Evolutionary conservation across 1,140 invertebrate genomes (phyloP), one percentile per base, ranked within the genome.

Genomic region (Metaphire vulgaris): DNA sequence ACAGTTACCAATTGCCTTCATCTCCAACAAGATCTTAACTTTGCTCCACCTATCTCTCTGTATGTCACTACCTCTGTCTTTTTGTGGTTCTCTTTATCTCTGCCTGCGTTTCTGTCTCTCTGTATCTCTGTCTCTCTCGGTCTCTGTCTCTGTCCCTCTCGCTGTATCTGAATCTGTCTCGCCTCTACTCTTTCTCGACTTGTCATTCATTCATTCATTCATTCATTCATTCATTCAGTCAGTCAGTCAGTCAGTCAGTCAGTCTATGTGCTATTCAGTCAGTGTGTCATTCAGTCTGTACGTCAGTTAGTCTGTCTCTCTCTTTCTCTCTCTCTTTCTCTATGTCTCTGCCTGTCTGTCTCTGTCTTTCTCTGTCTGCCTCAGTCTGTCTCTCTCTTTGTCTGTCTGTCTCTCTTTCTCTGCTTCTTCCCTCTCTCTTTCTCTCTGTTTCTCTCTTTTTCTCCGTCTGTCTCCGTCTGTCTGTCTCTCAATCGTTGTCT

Each of bases 291-390:
- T 56, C 41, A 56, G 21, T 56, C 41, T 56, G 21, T 56, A 21
- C 41, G 6, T 12, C 21, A 6, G 6, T 56, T 56, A 6, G 41
- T 56, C 41, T 21, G 21, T 56, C 41, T 56, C 41, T 56, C 41
- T 56, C 41, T 21, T 56, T 56, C 41, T n/a, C 69, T 70, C 69
- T 6, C 1, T 70, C 69, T 70, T 30, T 70, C 69, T 70, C 1
- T 67, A 21, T 70, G n/a, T 70, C 69, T 70, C 2, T 70, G n/a
- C 31, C 69, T 70, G n/a, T 70, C 2, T 70, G n/a, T 70, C 69
- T 70, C 69, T 70, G 1, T 69, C 72, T 74, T 67, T 72, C 56
- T 67, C 41, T 41, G 1, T 74, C 76, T 70, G 21, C 69, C 34
- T 69, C 33, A 69, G 64, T 30, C 28, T 67, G 33, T 76, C 26